Percentiles rank a stretch among this genome's conserved stretches.
Conservation (phyloP, 2,888 invertebrate species). For the Pollenia griseotomentosa region DNA sequence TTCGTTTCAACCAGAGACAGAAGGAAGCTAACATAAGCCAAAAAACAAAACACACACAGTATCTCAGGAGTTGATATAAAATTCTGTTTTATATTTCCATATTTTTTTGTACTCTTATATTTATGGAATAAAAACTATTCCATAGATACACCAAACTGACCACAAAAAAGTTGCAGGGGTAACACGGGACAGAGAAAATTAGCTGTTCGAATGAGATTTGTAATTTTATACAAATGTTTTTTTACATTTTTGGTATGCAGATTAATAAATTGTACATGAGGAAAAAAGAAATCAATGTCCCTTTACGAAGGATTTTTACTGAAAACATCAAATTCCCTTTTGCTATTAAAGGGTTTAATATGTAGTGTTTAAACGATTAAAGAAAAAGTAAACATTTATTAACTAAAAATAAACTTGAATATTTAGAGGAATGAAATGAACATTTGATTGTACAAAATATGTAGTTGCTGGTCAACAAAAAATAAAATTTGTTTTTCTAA, state of each 20-base stretch:
- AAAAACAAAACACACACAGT: background rate
- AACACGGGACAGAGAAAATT: background rate
- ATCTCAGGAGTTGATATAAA: conserved; percentile 1
- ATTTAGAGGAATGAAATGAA: too few relatives aligned
- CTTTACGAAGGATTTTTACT: background rate
- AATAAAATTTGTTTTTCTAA: too few relatives aligned
- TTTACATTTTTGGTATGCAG: background rate
- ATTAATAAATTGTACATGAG: background rate
- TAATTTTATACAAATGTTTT: background rate
- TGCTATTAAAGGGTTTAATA: too few relatives aligned
- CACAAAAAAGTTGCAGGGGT: background rate
- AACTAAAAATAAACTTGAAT: too few relatives aligned
- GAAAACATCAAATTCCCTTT: background rate
- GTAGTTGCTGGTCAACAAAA: too few relatives aligned
- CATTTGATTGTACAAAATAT: too few relatives aligned
- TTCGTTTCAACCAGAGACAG: background rate
- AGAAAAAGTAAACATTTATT: too few relatives aligned
- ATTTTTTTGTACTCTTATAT: background rate
- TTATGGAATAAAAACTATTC: conserved; percentile 10
- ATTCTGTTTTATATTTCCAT: conserved; percentile 1
- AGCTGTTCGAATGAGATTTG: background rate
- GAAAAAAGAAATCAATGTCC: background rate
- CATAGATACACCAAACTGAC: background rate
- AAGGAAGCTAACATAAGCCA: background rate
- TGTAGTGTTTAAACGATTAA: too few relatives aligned